These are phyloP conservation scores for Eilema caniola DNA, from an alignment of 2,888 invertebrate genomes.

Conservation along the genomic window DNA sequence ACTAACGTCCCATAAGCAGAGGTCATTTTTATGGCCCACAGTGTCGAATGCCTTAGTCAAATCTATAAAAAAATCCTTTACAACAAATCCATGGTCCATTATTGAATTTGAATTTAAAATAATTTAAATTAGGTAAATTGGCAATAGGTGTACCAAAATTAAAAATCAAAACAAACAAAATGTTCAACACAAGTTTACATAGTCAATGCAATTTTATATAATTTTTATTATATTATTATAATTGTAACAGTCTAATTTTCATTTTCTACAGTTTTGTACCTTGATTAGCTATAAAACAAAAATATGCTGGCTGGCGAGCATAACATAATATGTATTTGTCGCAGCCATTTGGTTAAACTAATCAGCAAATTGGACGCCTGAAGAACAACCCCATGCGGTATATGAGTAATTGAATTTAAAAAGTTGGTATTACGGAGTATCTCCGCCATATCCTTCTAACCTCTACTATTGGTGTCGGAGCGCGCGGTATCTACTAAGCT, in stretches of 20 bases:
- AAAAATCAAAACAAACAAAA: not conserved
- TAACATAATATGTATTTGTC: not conserved
- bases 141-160: no score
- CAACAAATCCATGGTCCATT: not conserved
- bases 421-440: no score
- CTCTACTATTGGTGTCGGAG: not conserved
- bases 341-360: not conserved
- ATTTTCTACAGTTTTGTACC: not conserved
- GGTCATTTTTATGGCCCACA: constrained; percentile 16
- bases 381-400: not conserved
- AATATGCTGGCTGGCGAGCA: not conserved
- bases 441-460: not conserved
- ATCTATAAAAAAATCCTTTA: constrained; percentile 6
- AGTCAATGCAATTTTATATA: not conserved
- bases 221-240: no score
- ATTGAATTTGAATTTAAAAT: not conserved
- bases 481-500: not conserved
- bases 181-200: not conserved
- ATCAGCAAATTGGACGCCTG: not conserved
- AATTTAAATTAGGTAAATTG: not conserved
- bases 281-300: not conserved
- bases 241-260: not conserved
- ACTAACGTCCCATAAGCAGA: constrained; percentile 27
- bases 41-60: constrained; percentile 21
- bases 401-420: no score